Evolutionary conservation across 2,113 vertebrate genomes (phyloP).

Genomic region (Syrrhaptes paradoxus): DNA sequence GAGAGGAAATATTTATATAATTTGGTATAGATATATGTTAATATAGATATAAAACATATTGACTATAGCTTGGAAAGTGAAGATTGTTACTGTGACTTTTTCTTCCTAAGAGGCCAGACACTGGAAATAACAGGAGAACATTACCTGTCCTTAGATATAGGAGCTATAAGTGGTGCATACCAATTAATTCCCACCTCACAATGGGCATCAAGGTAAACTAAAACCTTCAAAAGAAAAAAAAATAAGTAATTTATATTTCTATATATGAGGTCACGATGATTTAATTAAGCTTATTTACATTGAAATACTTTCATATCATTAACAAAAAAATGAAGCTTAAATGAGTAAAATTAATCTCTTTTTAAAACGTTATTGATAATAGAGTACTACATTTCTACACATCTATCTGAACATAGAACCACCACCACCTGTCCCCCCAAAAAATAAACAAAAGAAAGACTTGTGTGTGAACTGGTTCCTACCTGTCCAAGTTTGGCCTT

Average conservation of each 20-base stretch:
- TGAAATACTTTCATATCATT: not conserved
- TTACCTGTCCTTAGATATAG: slow-evolving; percentile 98
- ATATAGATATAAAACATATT: not conserved
- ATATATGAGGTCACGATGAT: not conserved
- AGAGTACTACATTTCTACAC: not conserved
- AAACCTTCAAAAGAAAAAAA: slow-evolving; percentile 82
- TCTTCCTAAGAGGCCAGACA: not conserved
- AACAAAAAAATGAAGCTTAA: not conserved
- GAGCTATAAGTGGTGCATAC: slow-evolving; percentile 94
- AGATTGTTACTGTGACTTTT: not conserved
- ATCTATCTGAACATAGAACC: not conserved
- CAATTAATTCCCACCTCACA: slow-evolving; percentile 97
- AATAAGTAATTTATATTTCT: not conserved
- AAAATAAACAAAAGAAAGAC: not conserved
- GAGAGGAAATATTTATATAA: not conserved
- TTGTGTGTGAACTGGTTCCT: not conserved
- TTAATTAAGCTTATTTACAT: not conserved
- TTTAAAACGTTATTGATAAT: not conserved
- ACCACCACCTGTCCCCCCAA: not conserved
- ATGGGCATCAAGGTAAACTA: slow-evolving; percentile 97
- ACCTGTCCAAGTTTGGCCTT: slow-evolving; percentile 95
- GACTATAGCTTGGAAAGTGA: not conserved
- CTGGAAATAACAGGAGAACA: not conserved
- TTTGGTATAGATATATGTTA: not conserved
- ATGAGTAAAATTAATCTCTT: not conserved